Percentiles rank a stretch among this genome's conserved stretches.
phyloP scores from a whole-genome alignment of 2,113 vertebrate genomes.

The Cebidichthys violaceus region DNA sequence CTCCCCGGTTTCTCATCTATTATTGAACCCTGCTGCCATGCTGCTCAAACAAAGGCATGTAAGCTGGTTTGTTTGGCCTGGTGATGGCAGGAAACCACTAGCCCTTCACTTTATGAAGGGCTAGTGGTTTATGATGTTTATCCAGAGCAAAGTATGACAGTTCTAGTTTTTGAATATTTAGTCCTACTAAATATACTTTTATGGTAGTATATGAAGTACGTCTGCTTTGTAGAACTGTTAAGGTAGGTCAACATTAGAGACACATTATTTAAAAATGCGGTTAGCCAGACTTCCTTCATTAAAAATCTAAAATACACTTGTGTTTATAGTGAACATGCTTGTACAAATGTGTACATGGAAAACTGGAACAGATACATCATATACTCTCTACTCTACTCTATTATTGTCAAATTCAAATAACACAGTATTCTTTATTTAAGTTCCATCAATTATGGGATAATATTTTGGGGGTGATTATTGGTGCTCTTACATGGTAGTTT shows the following conservation, averaged over 20 bases:
- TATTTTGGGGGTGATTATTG: background rate
- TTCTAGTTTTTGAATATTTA: background rate
- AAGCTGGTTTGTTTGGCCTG: conserved; percentile 60
- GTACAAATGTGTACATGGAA: background rate
- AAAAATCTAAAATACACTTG: background rate
- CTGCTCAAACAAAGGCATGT: conserved; percentile 67
- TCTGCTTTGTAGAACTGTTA: background rate
- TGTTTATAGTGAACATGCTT: background rate
- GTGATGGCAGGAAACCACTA: conserved; percentile 31
- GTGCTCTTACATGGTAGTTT: background rate
- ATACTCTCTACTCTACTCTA: too few relatives aligned
- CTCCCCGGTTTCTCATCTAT: conserved; percentile 75
- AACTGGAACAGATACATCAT: background rate
- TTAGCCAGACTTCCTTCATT: background rate
- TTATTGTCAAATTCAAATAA: background rate
- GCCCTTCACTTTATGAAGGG: background rate
- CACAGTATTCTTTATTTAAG: background rate
- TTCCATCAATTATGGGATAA: background rate
- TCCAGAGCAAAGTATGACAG: background rate
- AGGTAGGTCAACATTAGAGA: background rate
- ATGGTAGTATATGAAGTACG: background rate
- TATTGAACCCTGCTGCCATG: conserved; percentile 74
- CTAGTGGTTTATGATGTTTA: background rate
- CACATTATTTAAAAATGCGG: background rate
- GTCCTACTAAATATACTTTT: background rate